Conservation (phyloP, 2,888 invertebrate species). For the Cantharis rufa region DNA sequence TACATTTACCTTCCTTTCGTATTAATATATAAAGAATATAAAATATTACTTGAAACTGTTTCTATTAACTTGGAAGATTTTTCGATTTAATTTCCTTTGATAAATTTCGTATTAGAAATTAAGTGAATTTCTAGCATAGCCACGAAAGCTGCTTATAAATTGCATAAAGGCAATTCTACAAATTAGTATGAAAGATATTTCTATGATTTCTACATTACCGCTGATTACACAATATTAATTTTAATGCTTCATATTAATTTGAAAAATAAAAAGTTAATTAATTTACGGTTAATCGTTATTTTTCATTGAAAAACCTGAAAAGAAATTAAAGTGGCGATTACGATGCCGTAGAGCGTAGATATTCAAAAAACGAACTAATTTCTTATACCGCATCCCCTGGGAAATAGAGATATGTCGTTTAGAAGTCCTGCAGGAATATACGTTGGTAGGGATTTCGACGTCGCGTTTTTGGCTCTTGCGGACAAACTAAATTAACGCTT, state of each 20-base stretch:
- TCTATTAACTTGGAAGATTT: neutral
- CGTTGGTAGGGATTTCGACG: neutral
- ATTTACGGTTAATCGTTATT: neutral
- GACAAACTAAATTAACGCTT: neutral
- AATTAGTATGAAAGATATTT: neutral
- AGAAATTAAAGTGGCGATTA: neutral
- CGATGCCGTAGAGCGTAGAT: neutral
- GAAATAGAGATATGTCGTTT: neutral
- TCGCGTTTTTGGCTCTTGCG: neutral
- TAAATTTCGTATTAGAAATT: neutral
- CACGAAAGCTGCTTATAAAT: neutral
- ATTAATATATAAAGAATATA: neutral
- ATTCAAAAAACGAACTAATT: neutral
- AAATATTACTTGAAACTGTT: neutral
- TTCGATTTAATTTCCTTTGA: neutral
- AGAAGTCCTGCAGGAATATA: neutral
- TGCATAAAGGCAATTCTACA: neutral
- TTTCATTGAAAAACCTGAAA: neutral
- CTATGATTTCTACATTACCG: neutral
- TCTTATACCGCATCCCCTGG: neutral
- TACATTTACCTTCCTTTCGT: no score
- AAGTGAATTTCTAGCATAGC: neutral
- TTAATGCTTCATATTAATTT: neutral
- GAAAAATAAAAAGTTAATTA: neutral
- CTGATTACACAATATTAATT: no score